A percentile compares a stretch with the other conserved stretches of the same genome.
These are phyloP conservation scores for Balaeniceps rex DNA, from an alignment of 2,113 vertebrate species.

Conservation along the genomic window DNA sequence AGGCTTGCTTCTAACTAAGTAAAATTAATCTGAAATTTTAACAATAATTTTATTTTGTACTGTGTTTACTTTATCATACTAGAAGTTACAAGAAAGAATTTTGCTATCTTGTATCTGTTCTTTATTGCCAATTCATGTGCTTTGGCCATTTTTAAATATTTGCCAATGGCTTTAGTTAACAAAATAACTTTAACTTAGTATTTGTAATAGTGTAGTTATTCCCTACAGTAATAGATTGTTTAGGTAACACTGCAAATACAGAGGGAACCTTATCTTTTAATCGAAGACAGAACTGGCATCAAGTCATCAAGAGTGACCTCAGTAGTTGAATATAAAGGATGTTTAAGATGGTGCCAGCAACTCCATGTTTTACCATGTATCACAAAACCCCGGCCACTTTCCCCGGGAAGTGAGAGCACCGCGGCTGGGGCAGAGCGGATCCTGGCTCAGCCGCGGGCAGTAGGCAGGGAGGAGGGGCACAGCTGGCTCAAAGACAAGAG, in stretches of 20 bases:
- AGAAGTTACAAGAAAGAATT: background rate
- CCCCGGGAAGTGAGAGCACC: accelerated
- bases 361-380: accelerated
- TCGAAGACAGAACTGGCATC: constrained; percentile 38
- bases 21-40: background rate
- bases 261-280: constrained; percentile 50
- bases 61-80: background rate
- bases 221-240: constrained; percentile 40
- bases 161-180: constrained; percentile 46
- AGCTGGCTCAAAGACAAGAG: background rate
- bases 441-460: background rate
- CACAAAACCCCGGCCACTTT: background rate
- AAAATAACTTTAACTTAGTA: constrained; percentile 50
- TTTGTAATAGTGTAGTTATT: constrained; percentile 55
- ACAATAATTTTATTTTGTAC: background rate
- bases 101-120: constrained; percentile 31
- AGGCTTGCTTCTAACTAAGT: background rate
- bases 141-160: constrained; percentile 49
- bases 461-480: background rate
- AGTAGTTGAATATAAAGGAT: constrained; percentile 22
- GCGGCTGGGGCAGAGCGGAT: background rate
- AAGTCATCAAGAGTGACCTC: background rate
- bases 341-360: constrained; percentile 13
- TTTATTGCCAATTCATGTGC: constrained; percentile 33
- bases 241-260: constrained; percentile 56